phyloP scores from a whole-genome alignment of 2,113 vertebrate species.

The Epinephelus lanceolatus region DNA sequence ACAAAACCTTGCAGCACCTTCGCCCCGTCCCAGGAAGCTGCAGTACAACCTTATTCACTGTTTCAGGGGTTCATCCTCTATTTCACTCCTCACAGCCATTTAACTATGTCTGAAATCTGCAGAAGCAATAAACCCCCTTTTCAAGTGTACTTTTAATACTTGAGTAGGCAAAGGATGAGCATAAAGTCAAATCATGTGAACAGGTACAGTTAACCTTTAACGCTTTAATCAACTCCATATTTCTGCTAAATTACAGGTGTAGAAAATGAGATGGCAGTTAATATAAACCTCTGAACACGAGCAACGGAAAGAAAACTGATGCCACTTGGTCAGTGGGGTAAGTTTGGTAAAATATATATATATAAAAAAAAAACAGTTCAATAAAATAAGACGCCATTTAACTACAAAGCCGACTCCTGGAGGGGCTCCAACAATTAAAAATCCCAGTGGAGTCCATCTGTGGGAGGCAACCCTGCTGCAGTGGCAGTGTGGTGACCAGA shows the following conservation, averaged over 20 bases:
- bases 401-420: conserved; percentile 54
- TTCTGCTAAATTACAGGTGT: conserved; percentile 51
- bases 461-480: conserved; percentile 35
- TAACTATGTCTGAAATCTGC: not conserved
- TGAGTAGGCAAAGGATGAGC: not conserved
- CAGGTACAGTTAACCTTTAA: conserved; percentile 8
- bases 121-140: not conserved
- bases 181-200: conserved; percentile 28
- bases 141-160: not conserved
- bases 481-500: conserved; percentile 42
- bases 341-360: conserved; percentile 44
- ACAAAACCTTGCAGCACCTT: too few species aligned
- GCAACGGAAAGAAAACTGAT: conserved; percentile 20
- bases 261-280: conserved; percentile 51
- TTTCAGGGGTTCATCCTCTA: not conserved
- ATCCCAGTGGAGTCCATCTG: conserved; percentile 31
- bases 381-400: conserved; percentile 59
- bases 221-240: conserved; percentile 59
- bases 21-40: not conserved
- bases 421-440: conserved; percentile 4
- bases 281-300: conserved; percentile 48
- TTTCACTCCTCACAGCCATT: not conserved
- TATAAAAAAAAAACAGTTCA: conserved; percentile 1
- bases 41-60: not conserved
- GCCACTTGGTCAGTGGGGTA: conserved; percentile 11